Percentiles rank a stretch among this genome's conserved stretches.
phyloP scores from a whole-genome alignment of 2,113 vertebrate species.

The Rhynchomys soricoides region DNA sequence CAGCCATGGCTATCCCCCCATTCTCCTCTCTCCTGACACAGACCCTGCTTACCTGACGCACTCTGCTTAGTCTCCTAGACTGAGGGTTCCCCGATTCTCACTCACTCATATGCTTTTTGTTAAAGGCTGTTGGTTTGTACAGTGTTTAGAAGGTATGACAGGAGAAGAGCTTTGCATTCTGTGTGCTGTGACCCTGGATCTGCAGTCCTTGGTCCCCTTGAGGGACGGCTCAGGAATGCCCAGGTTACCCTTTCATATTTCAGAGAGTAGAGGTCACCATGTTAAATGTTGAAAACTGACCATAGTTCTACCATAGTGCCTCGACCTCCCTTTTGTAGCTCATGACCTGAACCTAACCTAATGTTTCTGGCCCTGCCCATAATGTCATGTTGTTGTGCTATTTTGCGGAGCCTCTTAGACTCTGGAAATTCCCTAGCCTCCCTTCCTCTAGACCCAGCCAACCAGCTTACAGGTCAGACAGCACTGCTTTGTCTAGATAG shows the following conservation, averaged over 20 bases:
- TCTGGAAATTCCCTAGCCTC: too few species aligned
- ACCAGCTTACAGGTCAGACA: too few species aligned
- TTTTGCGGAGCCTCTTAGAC: too few species aligned
- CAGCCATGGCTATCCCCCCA: neutral
- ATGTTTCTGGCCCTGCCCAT: too few species aligned
- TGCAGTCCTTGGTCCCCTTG: neutral
- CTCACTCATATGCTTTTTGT: neutral
- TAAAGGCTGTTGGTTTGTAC: neutral
- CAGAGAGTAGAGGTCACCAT: neutral
- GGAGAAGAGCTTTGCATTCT: neutral
- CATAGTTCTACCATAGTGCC: too few species aligned
- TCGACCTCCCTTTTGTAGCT: too few species aligned
- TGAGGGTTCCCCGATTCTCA: neutral
- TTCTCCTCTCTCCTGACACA: neutral
- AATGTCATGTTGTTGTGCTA: too few species aligned
- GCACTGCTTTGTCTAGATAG: too few species aligned
- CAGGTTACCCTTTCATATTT: constrained; percentile 14
- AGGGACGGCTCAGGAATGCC: neutral
- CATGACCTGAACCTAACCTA: too few species aligned
- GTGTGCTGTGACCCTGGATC: neutral
- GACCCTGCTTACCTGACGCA: neutral
- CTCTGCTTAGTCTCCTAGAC: neutral
- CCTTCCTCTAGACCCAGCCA: too few species aligned
- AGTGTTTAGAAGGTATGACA: neutral
- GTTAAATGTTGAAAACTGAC: too few species aligned